Evolutionary conservation across 2,113 vertebrate species (phyloP).

Genomic region (Pachycephala philippinensis): DNA sequence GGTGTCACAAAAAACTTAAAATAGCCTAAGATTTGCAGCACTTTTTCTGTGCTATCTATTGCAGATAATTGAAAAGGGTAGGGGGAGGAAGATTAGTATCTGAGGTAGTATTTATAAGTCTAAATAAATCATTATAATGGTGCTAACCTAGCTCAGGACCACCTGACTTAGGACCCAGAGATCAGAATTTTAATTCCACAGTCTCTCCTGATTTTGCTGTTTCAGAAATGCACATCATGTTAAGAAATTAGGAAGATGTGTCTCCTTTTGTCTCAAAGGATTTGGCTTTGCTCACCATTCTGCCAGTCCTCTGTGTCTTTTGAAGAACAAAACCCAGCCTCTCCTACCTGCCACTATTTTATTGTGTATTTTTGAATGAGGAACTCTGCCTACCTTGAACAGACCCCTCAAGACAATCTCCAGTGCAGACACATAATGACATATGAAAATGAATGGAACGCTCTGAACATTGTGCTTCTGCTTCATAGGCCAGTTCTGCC

Average conservation of each 20-base stretch:
- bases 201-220: neutral
- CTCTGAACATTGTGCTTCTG: neutral
- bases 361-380: neutral
- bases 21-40: neutral
- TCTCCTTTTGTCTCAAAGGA: neutral
- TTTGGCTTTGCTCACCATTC: neutral
- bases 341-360: neutral
- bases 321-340: neutral
- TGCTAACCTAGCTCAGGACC: neutral
- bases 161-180: neutral
- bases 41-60: neutral
- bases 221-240: neutral
- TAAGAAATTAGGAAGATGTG: neutral
- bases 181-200: neutral
- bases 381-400: neutral
- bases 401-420: neutral
- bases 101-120: neutral
- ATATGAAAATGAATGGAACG: neutral
- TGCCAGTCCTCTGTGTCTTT: neutral
- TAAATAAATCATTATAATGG: neutral
- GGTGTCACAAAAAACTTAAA: constrained; percentile 13
- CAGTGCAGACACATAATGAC: neutral
- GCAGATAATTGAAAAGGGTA: neutral
- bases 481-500: neutral
- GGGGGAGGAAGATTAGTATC: neutral